A percentile compares a stretch with the other conserved stretches of the same genome.
phyloP scores from a whole-genome alignment of 2,888 invertebrate species.

The Julus scanicus region DNA sequence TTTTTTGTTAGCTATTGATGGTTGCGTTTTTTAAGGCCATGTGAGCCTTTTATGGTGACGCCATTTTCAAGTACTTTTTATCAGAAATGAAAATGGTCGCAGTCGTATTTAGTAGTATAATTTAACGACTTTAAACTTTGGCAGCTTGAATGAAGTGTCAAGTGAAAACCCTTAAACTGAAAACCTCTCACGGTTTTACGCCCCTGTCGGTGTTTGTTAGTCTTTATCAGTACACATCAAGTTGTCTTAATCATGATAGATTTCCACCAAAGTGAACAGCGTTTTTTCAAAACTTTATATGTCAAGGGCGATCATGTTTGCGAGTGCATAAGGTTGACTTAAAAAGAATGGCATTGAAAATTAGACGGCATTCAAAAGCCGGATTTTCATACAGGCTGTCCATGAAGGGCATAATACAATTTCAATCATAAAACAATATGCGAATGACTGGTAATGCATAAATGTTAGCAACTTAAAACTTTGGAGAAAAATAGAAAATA shows the following conservation, averaged over 20 bases:
- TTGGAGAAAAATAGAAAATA: too few relatives aligned
- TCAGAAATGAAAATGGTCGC: neutral
- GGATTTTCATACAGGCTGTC: neutral
- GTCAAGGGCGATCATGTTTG: neutral
- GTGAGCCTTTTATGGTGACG: neutral
- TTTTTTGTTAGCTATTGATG: neutral
- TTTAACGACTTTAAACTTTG: neutral
- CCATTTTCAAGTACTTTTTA: constrained; percentile 14
- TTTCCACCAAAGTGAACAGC: neutral
- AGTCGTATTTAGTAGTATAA: neutral
- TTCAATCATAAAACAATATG: too few relatives aligned
- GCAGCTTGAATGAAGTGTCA: neutral
- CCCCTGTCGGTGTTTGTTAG: neutral
- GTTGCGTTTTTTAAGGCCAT: neutral
- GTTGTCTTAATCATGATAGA: neutral
- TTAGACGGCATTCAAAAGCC: neutral
- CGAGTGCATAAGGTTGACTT: neutral
- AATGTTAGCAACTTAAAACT: too few relatives aligned
- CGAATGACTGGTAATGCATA: too few relatives aligned
- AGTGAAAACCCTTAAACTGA: neutral
- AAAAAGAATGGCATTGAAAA: neutral
- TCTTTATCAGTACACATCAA: neutral
- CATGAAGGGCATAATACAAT: neutral
- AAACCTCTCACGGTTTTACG: neutral
- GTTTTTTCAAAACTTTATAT: neutral